Evolutionary conservation across 2,113 vertebrate genomes (phyloP).

Genomic region (Brienomyrus brachyistius): DNA sequence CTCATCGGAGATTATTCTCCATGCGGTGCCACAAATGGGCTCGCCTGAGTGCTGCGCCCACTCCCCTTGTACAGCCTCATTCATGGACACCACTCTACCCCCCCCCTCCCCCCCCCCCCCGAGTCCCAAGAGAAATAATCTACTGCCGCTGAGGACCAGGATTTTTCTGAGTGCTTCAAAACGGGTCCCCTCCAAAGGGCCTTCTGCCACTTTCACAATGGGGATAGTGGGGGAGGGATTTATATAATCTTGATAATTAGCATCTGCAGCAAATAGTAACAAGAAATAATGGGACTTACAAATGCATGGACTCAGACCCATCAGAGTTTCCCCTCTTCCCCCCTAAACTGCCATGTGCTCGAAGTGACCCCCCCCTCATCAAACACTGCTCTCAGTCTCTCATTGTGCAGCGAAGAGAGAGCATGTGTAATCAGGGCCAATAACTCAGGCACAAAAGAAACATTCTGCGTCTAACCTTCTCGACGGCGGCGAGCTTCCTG

Average conservation of each 20-base stretch:
- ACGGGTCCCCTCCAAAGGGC: conserved; percentile 55
- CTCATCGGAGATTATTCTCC: conserved; percentile 29
- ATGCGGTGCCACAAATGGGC: neutral
- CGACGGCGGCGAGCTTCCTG: neutral
- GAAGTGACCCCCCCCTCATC: neutral
- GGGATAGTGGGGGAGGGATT: conserved; percentile 1
- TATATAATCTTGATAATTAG: conserved; percentile 37
- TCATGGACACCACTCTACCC: neutral
- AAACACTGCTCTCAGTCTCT: neutral
- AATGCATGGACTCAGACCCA: neutral
- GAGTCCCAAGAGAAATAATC: neutral
- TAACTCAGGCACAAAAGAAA: neutral
- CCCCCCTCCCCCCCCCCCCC: neutral
- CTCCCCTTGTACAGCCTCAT: neutral
- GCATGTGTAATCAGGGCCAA: neutral
- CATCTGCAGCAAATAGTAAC: neutral
- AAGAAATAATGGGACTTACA: neutral
- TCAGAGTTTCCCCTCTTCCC: neutral
- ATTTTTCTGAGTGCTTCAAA: conserved; percentile 52
- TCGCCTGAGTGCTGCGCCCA: neutral
- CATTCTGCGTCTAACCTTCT: neutral
- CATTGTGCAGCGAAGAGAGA: neutral
- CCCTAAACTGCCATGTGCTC: neutral
- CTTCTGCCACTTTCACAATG: conserved; percentile 50
- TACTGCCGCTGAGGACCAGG: conserved; percentile 45